Evolutionary conservation across 30 jellyfish, hydroid and myxozoan species (phyloP).

Genomic region (Hydractinia echinata): DNA sequence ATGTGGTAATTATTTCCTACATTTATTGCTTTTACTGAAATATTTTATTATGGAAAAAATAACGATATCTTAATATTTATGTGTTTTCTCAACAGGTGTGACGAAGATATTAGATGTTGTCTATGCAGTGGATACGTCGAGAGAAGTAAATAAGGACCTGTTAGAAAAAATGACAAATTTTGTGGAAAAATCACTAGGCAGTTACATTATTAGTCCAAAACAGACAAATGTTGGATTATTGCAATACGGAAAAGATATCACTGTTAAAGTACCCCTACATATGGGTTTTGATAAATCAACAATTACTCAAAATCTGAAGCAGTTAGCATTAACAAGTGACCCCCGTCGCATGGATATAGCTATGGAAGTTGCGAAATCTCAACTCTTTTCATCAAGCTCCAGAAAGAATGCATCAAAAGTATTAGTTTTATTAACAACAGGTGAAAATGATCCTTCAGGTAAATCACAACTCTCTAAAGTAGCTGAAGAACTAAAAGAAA

Average conservation of each 20-base stretch:
- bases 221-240: constrained; percentile 59
- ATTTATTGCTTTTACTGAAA: background rate
- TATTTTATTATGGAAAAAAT: background rate
- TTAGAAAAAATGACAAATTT: constrained; percentile 12
- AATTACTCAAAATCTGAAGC: background rate
- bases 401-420: constrained; percentile 40
- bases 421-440: constrained; percentile 58
- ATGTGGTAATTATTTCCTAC: constrained; percentile 47
- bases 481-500: constrained; percentile 38
- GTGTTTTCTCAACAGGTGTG: constrained; percentile 43
- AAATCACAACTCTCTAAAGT: constrained; percentile 45
- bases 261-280: constrained; percentile 31
- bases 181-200: background rate
- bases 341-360: constrained; percentile 58
- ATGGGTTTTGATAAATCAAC: constrained; percentile 5
- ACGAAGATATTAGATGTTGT: constrained; percentile 15
- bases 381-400: constrained; percentile 19
- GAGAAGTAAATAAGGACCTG: background rate
- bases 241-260: constrained; percentile 49
- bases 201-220: background rate
- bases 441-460: constrained; percentile 48
- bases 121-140: constrained; percentile 43
- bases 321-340: constrained; percentile 39
- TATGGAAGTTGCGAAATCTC: constrained; percentile 23
- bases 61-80: background rate